These are phyloP conservation scores for Steinernema carpocapsae DNA, from an alignment of 2,888 invertebrate genomes.

Conservation along the genomic window DNA sequence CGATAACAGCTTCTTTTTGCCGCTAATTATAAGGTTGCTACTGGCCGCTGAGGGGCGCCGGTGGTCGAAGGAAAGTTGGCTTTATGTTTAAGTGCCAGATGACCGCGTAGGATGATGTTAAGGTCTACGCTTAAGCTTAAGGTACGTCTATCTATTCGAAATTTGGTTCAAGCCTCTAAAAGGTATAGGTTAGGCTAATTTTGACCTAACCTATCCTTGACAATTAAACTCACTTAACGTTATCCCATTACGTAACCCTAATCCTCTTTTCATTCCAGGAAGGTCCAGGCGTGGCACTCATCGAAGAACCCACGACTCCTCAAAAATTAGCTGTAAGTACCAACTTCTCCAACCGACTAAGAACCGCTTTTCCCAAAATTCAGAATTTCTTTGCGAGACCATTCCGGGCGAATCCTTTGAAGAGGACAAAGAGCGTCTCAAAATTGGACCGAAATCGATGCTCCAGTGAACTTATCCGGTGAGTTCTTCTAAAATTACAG, in stretches of 20 bases:
- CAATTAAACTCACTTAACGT: too few species aligned
- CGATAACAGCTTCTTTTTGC: constrained; percentile 26
- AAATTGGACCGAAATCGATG: constrained; percentile 61
- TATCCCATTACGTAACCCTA: not conserved
- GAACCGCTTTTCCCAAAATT: constrained; percentile 39
- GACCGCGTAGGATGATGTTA: constrained; percentile 4
- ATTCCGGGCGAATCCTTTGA: constrained; percentile 66
- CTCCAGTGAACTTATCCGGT: constrained; percentile 19
- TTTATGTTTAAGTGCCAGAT: not conserved
- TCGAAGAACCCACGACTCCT: constrained; percentile 52
- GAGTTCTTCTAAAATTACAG: not conserved
- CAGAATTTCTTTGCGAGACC: constrained; percentile 67
- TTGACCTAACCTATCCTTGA: too few species aligned
- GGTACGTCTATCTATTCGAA: not conserved
- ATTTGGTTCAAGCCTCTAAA: too few species aligned
- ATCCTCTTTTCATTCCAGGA: constrained; percentile 45
- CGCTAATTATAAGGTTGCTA: constrained; percentile 20
- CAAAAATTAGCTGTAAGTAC: constrained; percentile 54
- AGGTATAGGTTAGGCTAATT: too few species aligned
- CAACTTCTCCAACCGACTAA: not conserved
- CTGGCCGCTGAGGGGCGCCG: constrained; percentile 3
- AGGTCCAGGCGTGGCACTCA: constrained; percentile 44
- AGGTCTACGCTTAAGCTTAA: not conserved
- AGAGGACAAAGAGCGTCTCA: constrained; percentile 68
- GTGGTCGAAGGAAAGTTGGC: not conserved